Evolutionary conservation across 2,113 vertebrate genomes (phyloP), one percentile per base, ranked within the genome.

Genomic region (Hydropotes inermis): DNA sequence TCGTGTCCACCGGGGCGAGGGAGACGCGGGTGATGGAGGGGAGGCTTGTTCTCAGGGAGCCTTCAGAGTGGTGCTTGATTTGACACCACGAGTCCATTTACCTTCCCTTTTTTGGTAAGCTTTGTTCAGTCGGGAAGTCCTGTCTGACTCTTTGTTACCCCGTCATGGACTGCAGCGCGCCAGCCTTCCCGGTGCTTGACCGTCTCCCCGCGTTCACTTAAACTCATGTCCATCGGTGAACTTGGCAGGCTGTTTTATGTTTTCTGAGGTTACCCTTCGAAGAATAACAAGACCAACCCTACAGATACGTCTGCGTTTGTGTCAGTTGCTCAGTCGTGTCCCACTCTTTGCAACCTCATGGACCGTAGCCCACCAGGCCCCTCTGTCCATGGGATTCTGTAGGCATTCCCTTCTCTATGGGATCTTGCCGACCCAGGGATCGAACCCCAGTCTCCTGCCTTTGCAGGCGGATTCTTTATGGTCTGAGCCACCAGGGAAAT

Each of bases 1-100:
- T 33, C 0, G 1, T 25, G 1, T 52, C 45, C 19, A 2, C 15
- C 4, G 0, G 8, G 43, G 12, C 2, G 13, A 5, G 3, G 1
- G 14, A 33, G 43, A 43, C 9, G 1, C 57, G 23, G 70, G 19
- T 4, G 11, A 5, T 8, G 5, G 30, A n/a, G 39, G 8, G 23
- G 25, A 6, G 19, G 39, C 5, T 16, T 30, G 16, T 70, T 12
- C 3, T 1, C n/a, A 5, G 12, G 55, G 54, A 30, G 11, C 5
- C 36, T 23, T 23, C 36, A 17, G 16, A 13, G 0, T 9, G 21
- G 30, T 2, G 30, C 6, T 17, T 5, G 8, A 55, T 10, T 17
- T 2, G 57, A 17, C 7, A 7, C 5, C 36, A 33, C 0, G 2
- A 14, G 8, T 15, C 11, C 3, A 23, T 3, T 28, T 39, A 10